phyloP scores from a whole-genome alignment of 2,113 vertebrate species.

The Macaca fascicularis region T2T-MFA8v1.1 NC_088387.1:87040001-87040500 shows the following conservation, averaged over 20 bases:
- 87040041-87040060: neutral
- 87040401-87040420: neutral
- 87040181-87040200: neutral
- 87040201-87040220: neutral
- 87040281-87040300: neutral
- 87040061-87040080: neutral
- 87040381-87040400: accelerated
- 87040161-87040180: neutral
- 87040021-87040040: neutral
- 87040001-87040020: neutral
- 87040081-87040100: neutral
- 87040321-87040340: neutral
- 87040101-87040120: neutral
- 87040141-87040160: neutral
- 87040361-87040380: neutral
- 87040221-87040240: neutral
- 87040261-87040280: neutral
- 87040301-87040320: neutral
- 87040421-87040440: neutral
- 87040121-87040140: neutral
- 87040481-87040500: neutral
- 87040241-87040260: neutral
- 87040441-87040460: neutral
- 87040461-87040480: neutral
- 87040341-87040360: neutral